phyloP scores from a whole-genome alignment of 92 coral and sea anemone species.

The Metridium senile region DNA sequence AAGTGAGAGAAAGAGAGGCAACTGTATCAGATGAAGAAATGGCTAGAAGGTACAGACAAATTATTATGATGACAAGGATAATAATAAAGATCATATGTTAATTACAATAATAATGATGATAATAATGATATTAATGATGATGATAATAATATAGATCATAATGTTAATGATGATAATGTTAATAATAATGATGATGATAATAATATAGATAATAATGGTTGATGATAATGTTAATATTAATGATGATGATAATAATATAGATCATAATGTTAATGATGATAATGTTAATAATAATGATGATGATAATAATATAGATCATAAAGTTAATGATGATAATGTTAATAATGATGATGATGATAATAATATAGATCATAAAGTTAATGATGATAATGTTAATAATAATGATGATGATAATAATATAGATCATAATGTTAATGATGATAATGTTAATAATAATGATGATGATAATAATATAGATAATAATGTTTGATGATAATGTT shows the following conservation, averaged over 20 bases:
- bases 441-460: background rate
- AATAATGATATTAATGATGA: background rate
- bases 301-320: background rate
- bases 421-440: background rate
- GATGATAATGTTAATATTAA: too few relatives aligned
- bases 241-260: background rate
- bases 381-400: background rate
- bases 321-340: background rate
- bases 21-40: slow-evolving; percentile 95
- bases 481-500: too few relatives aligned
- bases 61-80: background rate
- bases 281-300: background rate
- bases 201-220: background rate
- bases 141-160: background rate
- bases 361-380: background rate
- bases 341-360: background rate
- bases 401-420: background rate
- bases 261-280: background rate
- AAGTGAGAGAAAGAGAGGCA: slow-evolving; percentile 78
- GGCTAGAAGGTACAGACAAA: slow-evolving; percentile 81
- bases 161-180: background rate
- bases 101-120: background rate
- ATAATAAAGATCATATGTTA: background rate
- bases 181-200: background rate
- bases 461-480: background rate